Evolutionary conservation across 1,140 invertebrate genomes (phyloP).

Genomic region (Chlorops oryzae): DNA sequence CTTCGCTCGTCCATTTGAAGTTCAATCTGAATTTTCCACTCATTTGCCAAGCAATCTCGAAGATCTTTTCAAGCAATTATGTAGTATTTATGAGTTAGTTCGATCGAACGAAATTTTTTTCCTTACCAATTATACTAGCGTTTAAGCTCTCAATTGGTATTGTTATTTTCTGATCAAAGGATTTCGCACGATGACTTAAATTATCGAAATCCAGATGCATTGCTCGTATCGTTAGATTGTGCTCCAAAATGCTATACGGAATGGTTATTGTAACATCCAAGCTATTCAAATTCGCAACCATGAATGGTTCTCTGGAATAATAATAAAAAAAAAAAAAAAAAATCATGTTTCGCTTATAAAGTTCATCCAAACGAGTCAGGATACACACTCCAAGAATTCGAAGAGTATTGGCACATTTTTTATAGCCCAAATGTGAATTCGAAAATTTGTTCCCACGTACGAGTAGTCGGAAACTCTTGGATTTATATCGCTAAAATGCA

Average conservation of each 20-base stretch:
- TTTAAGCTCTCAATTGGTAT: slow-evolving; percentile 13
- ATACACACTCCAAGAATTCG: slow-evolving; percentile 27
- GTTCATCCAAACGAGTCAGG: neutral
- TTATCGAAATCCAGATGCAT: slow-evolving; percentile 29
- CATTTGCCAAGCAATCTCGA: slow-evolving; percentile 21
- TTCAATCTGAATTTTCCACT: slow-evolving; percentile 27
- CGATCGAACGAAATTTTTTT: too few relatives aligned
- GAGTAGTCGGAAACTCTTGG: slow-evolving; percentile 27
- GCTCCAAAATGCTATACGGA: slow-evolving; percentile 22
- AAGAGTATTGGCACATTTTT: slow-evolving; percentile 32
- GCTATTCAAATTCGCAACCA: slow-evolving; percentile 21
- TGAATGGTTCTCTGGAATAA: slow-evolving; percentile 18
- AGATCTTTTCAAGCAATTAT: slow-evolving; percentile 14
- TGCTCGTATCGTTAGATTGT: slow-evolving; percentile 33
- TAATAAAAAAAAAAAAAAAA: neutral
- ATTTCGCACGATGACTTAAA: slow-evolving; percentile 31
- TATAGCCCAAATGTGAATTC: slow-evolving; percentile 34
- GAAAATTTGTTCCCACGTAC: slow-evolving; percentile 16
- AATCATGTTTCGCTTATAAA: neutral
- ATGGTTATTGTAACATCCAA: slow-evolving; percentile 20
- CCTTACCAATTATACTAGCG: slow-evolving; percentile 21
- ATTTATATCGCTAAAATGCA: too few relatives aligned
- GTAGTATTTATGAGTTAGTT: neutral
- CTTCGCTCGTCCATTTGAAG: slow-evolving; percentile 20
- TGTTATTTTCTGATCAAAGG: slow-evolving; percentile 14